phyloP scores from a whole-genome alignment of 2,888 invertebrate species.

The Gastracanthus pulcherrimus region DNA sequence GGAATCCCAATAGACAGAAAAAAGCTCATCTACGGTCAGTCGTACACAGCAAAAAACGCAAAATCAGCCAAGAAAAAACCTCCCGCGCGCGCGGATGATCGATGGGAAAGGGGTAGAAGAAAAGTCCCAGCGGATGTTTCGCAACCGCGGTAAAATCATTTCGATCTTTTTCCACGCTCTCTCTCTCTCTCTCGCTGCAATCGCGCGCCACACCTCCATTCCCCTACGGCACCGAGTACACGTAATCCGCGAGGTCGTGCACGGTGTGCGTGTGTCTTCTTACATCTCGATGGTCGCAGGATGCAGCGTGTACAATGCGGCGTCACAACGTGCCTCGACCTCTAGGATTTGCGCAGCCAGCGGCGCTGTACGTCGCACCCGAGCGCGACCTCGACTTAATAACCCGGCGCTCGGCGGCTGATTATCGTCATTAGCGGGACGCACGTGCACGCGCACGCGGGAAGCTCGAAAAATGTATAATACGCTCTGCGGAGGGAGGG shows the following conservation, averaged over 20 bases:
- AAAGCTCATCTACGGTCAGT: too few relatives aligned
- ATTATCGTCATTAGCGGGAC: conserved; percentile 15
- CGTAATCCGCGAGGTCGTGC: too few relatives aligned
- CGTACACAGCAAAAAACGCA: too few relatives aligned
- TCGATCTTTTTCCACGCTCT: not conserved
- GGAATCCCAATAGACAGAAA: not conserved
- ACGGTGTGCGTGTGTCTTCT: too few relatives aligned
- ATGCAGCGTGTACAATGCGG: too few relatives aligned
- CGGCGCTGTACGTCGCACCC: too few relatives aligned
- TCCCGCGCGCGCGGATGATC: not conserved
- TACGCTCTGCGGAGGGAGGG: not conserved
- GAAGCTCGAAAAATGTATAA: not conserved
- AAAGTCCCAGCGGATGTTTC: not conserved
- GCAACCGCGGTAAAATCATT: not conserved
- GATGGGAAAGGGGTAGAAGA: not conserved
- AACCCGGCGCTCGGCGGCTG: not conserved
- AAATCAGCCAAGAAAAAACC: too few relatives aligned
- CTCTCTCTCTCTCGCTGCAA: not conserved
- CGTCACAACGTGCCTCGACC: too few relatives aligned
- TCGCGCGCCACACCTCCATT: not conserved
- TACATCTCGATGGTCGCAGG: too few relatives aligned
- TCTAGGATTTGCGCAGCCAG: too few relatives aligned
- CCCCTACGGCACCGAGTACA: too few relatives aligned
- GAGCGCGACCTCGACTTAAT: conserved; percentile 18
- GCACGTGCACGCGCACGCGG: not conserved